phyloP scores from a whole-genome alignment of 2,888 invertebrate species.

The Chaitophorus viminalis region DNA sequence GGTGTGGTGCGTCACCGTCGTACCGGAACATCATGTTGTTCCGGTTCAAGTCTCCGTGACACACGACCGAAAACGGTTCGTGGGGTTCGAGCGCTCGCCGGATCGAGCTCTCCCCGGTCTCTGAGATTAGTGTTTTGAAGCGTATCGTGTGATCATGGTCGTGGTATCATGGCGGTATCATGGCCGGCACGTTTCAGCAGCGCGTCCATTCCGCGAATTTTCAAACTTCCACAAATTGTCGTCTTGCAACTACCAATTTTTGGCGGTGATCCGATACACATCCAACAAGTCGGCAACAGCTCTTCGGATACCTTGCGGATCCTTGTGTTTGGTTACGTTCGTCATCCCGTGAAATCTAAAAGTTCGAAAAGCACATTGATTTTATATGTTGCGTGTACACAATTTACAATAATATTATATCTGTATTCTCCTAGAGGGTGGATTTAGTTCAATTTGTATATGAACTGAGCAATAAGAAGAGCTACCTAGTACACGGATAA shows the following conservation, averaged over 20 bases:
- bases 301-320: background rate
- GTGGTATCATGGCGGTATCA: background rate
- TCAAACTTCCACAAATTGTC: background rate
- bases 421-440: no score
- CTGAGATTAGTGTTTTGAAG: background rate
- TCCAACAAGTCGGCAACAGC: background rate
- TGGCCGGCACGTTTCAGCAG: background rate
- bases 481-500: no score
- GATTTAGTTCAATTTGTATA: no score
- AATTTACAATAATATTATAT: no score
- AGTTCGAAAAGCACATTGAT: background rate
- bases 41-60: conserved; percentile 65
- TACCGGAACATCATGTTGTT: conserved; percentile 65
- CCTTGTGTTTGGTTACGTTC: conserved; percentile 63
- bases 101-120: background rate
- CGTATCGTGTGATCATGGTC: background rate
- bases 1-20: conserved; percentile 48
- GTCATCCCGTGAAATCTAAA: conserved; percentile 65
- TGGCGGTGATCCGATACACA: background rate
- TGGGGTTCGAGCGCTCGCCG: background rate
- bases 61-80: conserved; percentile 64
- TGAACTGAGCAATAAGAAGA: no score
- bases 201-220: background rate
- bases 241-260: background rate
- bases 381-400: no score